Evolutionary conservation across 2,113 vertebrate genomes (phyloP), one percentile per base, ranked within the genome.

Genomic region (Ceyx cyanopectus): DNA sequence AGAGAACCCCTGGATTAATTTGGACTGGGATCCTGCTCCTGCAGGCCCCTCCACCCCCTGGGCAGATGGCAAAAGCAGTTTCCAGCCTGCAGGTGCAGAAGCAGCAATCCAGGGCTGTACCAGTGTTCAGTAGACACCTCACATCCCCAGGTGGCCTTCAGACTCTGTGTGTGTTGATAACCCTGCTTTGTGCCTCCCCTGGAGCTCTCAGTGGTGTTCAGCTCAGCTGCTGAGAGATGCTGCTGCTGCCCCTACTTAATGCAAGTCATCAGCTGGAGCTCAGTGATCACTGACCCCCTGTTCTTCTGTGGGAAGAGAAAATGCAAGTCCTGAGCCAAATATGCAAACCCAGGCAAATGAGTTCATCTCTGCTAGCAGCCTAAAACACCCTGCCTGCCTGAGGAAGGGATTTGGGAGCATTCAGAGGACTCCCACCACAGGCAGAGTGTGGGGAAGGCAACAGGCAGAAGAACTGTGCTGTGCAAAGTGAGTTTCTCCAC

Each of bases 31-130:
- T 81, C 37, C 65, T 41, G 51, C 56, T 86, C 56, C 69, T 60
- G 30, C 46, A 88, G 72, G 27, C 41, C 19, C 20, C 72, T 24
- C 45, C 9, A 2, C 7, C 41, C 50, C 76, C 26, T 21, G 8
- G 56, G 23, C 82, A 91, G 70, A 91, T 54, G 51, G 82, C 22
- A 68, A 92, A 80, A 74, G 51, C 86, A 74, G 60, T 14, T 90
- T 65, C 46, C 56, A 90, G 37, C 14, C 72, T 63, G 32, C 86
- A 85, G 68, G 83, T 66, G 73, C 68, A 70, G 32, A 65, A 85
- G 46, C 50, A 70, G 46, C 56, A 80, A 34, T 29, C 24, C 50
- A 85, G 92, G 68, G 7, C 21, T 56, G 51, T 62, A 16, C 72
- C 82, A 50, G 76, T 29, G 7, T 37, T 45, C 50, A 40, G 58